Conservation (phyloP, 2,113 vertebrate genomes). For the Sceloporus tristichus region DNA sequence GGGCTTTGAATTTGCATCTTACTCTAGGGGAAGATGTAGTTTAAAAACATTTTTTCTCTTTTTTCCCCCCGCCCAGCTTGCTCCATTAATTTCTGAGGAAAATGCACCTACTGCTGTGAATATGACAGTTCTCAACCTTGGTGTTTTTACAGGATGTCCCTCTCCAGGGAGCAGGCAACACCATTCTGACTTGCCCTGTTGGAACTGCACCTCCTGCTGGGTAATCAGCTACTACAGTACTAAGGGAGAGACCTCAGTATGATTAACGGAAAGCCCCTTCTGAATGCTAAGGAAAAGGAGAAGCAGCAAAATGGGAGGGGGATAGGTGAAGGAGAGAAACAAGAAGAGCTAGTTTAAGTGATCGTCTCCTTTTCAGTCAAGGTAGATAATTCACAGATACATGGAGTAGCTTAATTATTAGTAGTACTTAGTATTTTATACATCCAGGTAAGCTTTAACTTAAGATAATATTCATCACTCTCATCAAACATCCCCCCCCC, state of each 20-base stretch:
- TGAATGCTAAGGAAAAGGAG: constrained; percentile 70
- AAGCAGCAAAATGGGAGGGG: constrained; percentile 47
- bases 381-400: constrained; percentile 73
- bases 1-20: constrained; percentile 88
- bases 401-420: constrained; percentile 78
- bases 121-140: constrained; percentile 87
- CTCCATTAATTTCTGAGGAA: constrained; percentile 88
- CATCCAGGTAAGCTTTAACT: constrained; percentile 75
- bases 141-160: constrained; percentile 85
- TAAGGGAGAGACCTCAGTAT: constrained; percentile 65
- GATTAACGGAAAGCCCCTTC: constrained; percentile 67
- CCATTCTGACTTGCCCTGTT: constrained; percentile 78
- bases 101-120: constrained; percentile 86
- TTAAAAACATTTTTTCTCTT: constrained; percentile 78
- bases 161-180: constrained; percentile 80
- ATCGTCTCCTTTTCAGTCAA: constrained; percentile 79
- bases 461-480: constrained; percentile 84
- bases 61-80: constrained; percentile 78
- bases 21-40: constrained; percentile 85
- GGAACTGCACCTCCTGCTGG: constrained; percentile 77
- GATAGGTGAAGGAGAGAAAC: background rate
- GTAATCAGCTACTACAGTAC: constrained; percentile 75
- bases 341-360: constrained; percentile 64
- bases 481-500: constrained; percentile 79
- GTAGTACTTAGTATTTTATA: constrained; percentile 80